A percentile compares a stretch with the other conserved stretches of the same genome.
phyloP scores from a whole-genome alignment of 2,113 vertebrate species.

The Pelobates fuscus region DNA sequence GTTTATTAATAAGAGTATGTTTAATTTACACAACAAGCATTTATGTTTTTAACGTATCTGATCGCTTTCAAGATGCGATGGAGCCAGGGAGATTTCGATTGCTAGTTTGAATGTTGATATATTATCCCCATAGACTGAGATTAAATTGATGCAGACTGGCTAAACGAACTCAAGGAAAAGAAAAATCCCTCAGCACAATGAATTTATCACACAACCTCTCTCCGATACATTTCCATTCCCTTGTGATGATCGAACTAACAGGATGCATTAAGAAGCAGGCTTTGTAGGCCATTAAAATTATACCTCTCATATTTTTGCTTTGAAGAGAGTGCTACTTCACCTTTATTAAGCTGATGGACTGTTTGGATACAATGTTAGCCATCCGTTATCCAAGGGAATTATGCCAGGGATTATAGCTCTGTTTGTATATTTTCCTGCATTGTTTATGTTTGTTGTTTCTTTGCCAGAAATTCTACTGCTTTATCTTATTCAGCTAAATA shows the following conservation, averaged over 20 bases:
- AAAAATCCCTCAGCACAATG: conserved; percentile 7
- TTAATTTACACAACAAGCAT: too few relatives aligned
- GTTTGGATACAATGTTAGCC: not conserved
- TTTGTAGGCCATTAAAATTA: conserved; percentile 7
- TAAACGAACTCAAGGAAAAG: conserved; percentile 12
- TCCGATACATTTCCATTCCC: conserved; percentile 11
- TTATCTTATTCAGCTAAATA: not conserved
- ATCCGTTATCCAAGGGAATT: not conserved
- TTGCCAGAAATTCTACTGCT: not conserved
- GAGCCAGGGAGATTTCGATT: not conserved
- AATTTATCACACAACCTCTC: conserved; percentile 6
- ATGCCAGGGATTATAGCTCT: not conserved
- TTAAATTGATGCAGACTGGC: conserved; percentile 23
- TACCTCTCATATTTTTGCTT: conserved; percentile 1
- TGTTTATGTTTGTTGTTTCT: not conserved
- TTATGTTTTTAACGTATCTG: conserved; percentile 13
- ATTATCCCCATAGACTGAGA: conserved; percentile 4
- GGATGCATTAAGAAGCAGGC: conserved; percentile 11
- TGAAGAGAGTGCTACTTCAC: not conserved
- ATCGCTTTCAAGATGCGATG: not conserved
- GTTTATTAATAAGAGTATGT: too few relatives aligned
- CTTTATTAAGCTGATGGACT: conserved; percentile 15
- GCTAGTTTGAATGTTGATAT: conserved; percentile 17
- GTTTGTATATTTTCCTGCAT: not conserved
- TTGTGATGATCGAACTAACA: not conserved